Base-by-base conservation (phyloP, 2,113 vertebrate species). In the Ptyas mucosa region DNA sequence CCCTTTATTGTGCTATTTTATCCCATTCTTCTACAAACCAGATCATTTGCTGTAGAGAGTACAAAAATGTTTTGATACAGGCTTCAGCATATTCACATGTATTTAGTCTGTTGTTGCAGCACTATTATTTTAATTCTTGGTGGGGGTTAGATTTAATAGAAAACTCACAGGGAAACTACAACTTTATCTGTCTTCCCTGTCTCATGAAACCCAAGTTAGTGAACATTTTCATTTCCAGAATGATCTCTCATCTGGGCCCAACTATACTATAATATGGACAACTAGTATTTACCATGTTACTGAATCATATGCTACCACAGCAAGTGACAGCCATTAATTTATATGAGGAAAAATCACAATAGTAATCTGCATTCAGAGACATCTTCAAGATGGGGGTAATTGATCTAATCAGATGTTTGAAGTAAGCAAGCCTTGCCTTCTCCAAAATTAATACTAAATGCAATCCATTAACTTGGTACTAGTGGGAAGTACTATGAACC, bases 1-100 rank as follows among this genome's bases (percentile, higher is more conserved):
- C 88, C 95, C 89, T 90, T 96, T 96, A 97, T 95, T 94, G 92
- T 97, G 94, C 89, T 91, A 91, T 69, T 97, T 95, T 94, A 94
- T 95, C 96, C 96, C 93, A 54, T 96, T 96, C 93, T 97, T 89
- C 93, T 95, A 96, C 96, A 96, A 85, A 46, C 12, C 1, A n/a
- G 43, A 43, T 26, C 81, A 57, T 81, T 95, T 96, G 87, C 34
- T 87, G n/a, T 92, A 93, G 5, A 24, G 94, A 90, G 81, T 18
- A 94, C 90, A 91, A 58, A 49, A 92, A 75, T 54, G 8, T 90
- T 94, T 95, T 97, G 95, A 96, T 93, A 95, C 95, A 93, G 95
- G 93, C 64, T 69, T 14, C 64, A 49, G 8, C 20, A 61, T 89
- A 34, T 29, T 51, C 39, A 4, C 12, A 23, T 24, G 3, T 64